Evolutionary conservation across 1,140 invertebrate genomes (phyloP), one percentile per base, ranked within the genome.

Genomic region (Drepana arcuata): DNA sequence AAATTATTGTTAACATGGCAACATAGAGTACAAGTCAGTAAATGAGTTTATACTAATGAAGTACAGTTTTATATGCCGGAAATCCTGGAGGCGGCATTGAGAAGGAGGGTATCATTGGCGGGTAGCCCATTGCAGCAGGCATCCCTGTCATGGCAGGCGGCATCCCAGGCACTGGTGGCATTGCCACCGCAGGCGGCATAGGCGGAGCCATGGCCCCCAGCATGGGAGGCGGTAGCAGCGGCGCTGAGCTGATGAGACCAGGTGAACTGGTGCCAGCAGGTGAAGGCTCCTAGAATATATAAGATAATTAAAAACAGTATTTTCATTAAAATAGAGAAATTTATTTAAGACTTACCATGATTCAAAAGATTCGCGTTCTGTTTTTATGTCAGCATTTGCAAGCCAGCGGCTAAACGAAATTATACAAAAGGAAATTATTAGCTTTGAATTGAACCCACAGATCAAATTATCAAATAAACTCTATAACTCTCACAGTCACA

Each of bases 81-180:
- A 91, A 92, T 26, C 90, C 91, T 16, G 91, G 91, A 14, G 92
- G 92, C 31, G 92, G 91, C 56, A 93, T 89, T 31, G 86, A 90
- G 75, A 92, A 93, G 24, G 88, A 87, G 26, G 91, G 87, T 64
- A 92, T 88, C 62, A 91, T 88, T 4, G 89, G 88, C n/a, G 89
- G 87, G 60, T 88, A 90, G 12, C 83, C 84, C 48, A 86, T 83
- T 26, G 90, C 84, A 16, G 88, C 84, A 36, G 88, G 84, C 46
- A 90, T 79, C 24, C 77, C 74, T 14, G 61, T 50, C 55, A 83
- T 59, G 25, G 49, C 65, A 2, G 73, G 65, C 13, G 75, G 64
- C 37, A 81, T 48, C 1, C 68, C 66, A 11, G 69, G 73, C 4
- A 73, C 67, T 7, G 70, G 71, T 12, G 77, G 77, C 67, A 82